Conservation (phyloP, 2,888 invertebrate genomes). For the Sepiola atlantica region DNA sequence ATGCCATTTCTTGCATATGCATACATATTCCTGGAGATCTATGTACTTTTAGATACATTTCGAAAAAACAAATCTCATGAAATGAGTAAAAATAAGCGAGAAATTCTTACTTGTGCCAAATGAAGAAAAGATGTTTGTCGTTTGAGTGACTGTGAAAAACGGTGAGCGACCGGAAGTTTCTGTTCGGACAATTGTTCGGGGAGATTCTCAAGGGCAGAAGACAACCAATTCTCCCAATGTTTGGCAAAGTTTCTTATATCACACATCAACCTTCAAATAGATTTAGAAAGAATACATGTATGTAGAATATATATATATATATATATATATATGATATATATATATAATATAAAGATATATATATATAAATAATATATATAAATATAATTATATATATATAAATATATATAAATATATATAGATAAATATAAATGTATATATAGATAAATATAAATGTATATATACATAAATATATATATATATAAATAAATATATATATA, state of each 20-base stretch:
- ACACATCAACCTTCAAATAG: constrained; percentile 66
- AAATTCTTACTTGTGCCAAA: constrained; percentile 71
- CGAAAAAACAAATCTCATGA: no score
- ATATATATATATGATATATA: not conserved
- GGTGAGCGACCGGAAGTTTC: constrained; percentile 71
- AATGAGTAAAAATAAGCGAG: no score
- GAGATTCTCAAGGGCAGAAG: constrained; percentile 72
- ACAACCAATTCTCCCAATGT: constrained; percentile 74
- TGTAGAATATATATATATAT: not conserved
- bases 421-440: no score
- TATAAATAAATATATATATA: no score
- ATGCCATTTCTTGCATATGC: no score
- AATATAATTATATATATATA: no score
- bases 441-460: not conserved
- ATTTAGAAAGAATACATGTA: not conserved
- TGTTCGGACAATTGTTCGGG: constrained; percentile 67
- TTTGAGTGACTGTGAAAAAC: constrained; percentile 72
- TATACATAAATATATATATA: no score
- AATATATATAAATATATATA: not conserved
- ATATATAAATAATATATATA: no score
- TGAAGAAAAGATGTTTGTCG: constrained; percentile 74
- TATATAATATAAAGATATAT: not conserved
- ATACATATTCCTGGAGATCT: no score
- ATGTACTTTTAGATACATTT: no score
- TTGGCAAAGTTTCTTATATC: constrained; percentile 74